A percentile compares a stretch with the other conserved stretches of the same genome.
phyloP scores from a whole-genome alignment of 1,140 invertebrate species.

The Nasonia longicornis region DNA sequence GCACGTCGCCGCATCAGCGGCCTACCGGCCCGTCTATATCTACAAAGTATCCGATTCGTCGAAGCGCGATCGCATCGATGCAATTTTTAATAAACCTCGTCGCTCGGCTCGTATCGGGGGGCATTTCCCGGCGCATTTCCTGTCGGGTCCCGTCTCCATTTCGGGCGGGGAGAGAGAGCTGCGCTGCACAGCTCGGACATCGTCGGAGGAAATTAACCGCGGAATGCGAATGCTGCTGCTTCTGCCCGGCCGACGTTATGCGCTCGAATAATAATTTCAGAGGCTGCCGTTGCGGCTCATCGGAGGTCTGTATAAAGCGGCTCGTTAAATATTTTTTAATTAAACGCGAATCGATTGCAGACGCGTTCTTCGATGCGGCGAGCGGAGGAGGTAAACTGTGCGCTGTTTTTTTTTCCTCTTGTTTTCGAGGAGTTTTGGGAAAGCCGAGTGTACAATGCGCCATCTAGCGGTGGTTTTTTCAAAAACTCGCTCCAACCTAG shows the following conservation, averaged over 20 bases:
- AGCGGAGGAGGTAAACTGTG: background rate
- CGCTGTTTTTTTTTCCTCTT: conserved; percentile 16
- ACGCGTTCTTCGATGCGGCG: conserved; percentile 18
- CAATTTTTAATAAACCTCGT: conserved; percentile 34
- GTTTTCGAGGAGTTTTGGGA: no score
- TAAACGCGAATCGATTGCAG: conserved; percentile 59
- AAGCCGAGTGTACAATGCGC: no score
- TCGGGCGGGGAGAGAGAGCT: background rate
- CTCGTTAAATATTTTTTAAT: conserved; percentile 65
- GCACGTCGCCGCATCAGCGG: no score
- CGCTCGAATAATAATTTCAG: conserved; percentile 1
- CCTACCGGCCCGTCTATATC: background rate
- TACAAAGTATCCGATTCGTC: conserved; percentile 10
- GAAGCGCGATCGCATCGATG: conserved; percentile 2
- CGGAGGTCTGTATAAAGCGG: conserved; percentile 11
- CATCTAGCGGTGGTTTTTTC: no score
- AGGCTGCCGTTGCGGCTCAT: background rate
- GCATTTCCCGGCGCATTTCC: conserved; percentile 26
- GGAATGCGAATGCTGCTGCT: conserved; percentile 52
- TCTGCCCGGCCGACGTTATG: background rate
- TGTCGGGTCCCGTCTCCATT: background rate
- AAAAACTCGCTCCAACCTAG: no score
- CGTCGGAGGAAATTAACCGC: conserved; percentile 61
- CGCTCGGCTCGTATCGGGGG: background rate
- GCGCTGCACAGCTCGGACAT: conserved; percentile 20